A percentile compares a stretch with the other conserved stretches of the same genome.
phyloP scores from a whole-genome alignment of 2,888 invertebrate species.

The Coleophora deauratella region DNA sequence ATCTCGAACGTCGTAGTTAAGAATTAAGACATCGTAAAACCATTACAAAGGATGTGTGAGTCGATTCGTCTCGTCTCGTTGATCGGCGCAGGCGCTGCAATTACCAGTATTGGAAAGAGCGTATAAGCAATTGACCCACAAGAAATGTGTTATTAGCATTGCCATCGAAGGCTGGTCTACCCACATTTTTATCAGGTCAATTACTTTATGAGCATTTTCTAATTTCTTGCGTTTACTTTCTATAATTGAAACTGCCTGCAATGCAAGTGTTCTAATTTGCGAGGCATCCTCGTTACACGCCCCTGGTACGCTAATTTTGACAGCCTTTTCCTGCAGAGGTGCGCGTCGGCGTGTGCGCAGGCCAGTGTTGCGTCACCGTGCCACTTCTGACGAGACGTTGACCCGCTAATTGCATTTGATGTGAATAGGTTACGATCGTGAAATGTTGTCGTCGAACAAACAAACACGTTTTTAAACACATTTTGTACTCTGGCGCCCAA shows the following conservation, averaged over 20 bases:
- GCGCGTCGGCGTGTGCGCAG: constrained; percentile 19
- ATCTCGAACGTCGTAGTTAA: constrained; percentile 20
- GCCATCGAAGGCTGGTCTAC: constrained; percentile 20
- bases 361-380: constrained; percentile 46
- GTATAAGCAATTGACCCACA: constrained; percentile 56
- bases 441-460: constrained; percentile 41
- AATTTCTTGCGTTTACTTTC: constrained; percentile 54
- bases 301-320: constrained; percentile 37
- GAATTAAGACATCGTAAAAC: constrained; percentile 19
- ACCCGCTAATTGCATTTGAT: constrained; percentile 56
- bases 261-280: constrained; percentile 16
- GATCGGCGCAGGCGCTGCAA: constrained; percentile 30
- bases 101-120: constrained; percentile 47
- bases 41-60: background rate
- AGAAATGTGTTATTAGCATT: constrained; percentile 45
- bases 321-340: constrained; percentile 28
- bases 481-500: constrained; percentile 36
- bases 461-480: constrained; percentile 22
- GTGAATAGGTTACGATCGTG: constrained; percentile 52
- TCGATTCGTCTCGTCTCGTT: constrained; percentile 14
- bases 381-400: constrained; percentile 49
- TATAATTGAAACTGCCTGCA: constrained; percentile 21
- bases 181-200: constrained; percentile 48
- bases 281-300: constrained; percentile 20
- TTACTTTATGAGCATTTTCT: constrained; percentile 35